These are phyloP conservation scores for Troides oblongomaculatus DNA, from an alignment of 2,888 invertebrate species.

Conservation along the genomic window DNA sequence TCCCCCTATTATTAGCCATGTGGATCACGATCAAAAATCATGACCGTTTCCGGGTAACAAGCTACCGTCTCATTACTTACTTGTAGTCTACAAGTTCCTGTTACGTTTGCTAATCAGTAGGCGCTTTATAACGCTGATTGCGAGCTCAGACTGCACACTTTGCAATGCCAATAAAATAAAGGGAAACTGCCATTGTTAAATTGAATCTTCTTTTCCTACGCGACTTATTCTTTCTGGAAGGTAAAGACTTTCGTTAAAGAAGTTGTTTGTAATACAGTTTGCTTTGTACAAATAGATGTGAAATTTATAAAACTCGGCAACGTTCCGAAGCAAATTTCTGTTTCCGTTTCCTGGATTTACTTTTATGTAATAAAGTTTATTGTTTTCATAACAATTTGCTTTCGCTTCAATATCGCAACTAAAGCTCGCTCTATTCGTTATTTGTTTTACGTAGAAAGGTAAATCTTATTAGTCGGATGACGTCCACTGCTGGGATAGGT, in stretches of 20 bases:
- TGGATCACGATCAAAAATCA: neutral
- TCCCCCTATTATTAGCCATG: neutral
- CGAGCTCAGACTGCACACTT: constrained; percentile 14
- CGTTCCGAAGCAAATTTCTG: constrained; percentile 4
- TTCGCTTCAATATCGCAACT: neutral
- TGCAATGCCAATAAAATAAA: constrained; percentile 23
- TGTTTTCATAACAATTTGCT: neutral
- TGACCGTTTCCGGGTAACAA: neutral
- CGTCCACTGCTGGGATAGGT: too few relatives aligned
- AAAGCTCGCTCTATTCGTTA: neutral
- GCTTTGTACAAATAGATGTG: constrained; percentile 14
- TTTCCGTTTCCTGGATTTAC: neutral
- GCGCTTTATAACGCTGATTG: constrained; percentile 21
- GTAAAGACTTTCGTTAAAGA: constrained; percentile 15
- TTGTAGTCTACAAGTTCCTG: neutral
- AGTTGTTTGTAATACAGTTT: constrained; percentile 17
- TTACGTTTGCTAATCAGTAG: constrained; percentile 22
- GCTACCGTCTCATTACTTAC: constrained; percentile 12
- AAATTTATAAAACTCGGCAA: constrained; percentile 3
- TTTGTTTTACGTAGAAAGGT: neutral
- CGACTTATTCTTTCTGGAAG: constrained; percentile 10
- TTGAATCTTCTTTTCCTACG: constrained; percentile 12
- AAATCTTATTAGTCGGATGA: too few relatives aligned
- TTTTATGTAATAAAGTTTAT: neutral
- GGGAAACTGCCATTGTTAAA: constrained; percentile 13